Conservation (phyloP, 2,797 vertebrate genomes). For the Vultur gryphus region DNA sequence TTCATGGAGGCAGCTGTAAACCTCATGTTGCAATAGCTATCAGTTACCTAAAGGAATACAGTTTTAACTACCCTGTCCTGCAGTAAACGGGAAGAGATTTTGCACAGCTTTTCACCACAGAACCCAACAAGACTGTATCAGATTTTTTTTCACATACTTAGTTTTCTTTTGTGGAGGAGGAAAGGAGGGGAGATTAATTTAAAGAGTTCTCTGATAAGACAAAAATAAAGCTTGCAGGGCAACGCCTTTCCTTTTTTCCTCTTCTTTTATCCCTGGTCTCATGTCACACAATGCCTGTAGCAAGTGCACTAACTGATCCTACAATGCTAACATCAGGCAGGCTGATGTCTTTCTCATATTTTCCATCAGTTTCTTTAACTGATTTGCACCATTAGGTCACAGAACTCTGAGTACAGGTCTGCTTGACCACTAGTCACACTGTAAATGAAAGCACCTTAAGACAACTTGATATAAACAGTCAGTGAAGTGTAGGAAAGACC, state of each 20-base stretch:
- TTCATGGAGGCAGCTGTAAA: background rate
- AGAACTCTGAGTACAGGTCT: background rate
- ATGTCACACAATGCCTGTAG: conserved; percentile 12
- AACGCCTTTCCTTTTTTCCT: conserved; percentile 48
- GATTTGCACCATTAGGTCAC: background rate
- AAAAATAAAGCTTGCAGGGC: conserved; percentile 35
- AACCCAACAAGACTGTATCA: background rate
- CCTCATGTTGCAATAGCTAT: background rate
- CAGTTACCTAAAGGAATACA: background rate
- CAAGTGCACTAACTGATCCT: background rate
- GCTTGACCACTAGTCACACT: background rate
- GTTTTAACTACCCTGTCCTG: background rate
- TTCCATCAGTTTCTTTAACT: background rate
- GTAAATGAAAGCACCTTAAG: background rate
- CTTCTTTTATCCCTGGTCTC: background rate
- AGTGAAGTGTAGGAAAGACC: rapidly evolving
- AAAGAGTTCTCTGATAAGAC: conserved; percentile 34
- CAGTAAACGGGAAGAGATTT: background rate
- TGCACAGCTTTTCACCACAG: background rate
- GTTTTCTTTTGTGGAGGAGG: conserved; percentile 16
- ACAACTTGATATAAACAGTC: background rate
- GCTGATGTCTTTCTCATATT: background rate
- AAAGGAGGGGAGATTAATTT: conserved; percentile 47
- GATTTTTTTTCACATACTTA: background rate
- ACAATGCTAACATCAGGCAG: background rate